Evolutionary conservation across 2,888 invertebrate genomes (phyloP).

Genomic region (Eristalinus aeneus): DNA sequence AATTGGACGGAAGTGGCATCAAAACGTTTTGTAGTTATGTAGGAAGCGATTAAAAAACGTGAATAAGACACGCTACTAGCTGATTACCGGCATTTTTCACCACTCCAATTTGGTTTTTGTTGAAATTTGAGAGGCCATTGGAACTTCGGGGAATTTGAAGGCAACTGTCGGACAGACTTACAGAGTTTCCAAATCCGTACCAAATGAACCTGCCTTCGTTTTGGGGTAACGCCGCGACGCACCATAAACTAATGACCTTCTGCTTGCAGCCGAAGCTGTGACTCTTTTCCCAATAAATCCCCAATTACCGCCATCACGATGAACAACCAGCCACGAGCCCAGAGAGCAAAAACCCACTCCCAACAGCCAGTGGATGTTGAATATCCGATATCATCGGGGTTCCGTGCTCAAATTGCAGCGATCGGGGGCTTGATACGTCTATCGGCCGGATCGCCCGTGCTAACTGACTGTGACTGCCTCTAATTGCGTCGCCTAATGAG

Average conservation of each 20-base stretch:
- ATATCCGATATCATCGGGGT: not conserved
- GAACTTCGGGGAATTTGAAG: too few species aligned
- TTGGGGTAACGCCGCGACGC: too few species aligned
- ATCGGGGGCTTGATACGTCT: slow-evolving; percentile 29
- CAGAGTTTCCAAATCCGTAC: too few species aligned
- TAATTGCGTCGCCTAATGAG: slow-evolving; percentile 49
- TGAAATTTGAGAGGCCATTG: not conserved
- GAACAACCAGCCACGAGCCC: not conserved
- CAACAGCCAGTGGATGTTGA: not conserved
- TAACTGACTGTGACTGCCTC: slow-evolving; percentile 27
- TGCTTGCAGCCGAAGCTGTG: not conserved
- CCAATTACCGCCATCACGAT: not conserved
- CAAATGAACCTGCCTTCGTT: too few species aligned
- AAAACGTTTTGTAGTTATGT: slow-evolving; percentile 20
- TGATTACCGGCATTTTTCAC: not conserved
- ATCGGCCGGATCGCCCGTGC: slow-evolving; percentile 29
- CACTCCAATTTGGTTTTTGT: not conserved
- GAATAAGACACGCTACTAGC: not conserved
- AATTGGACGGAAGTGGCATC: not conserved
- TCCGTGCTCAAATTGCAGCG: slow-evolving; percentile 45
- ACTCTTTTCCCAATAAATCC: not conserved
- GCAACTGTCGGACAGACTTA: too few species aligned
- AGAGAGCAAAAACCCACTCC: not conserved
- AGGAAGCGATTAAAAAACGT: not conserved
- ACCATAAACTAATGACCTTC: too few species aligned